These are phyloP conservation scores for Hirudo medicinalis DNA, from an alignment of 1,140 invertebrate species.

Conservation along the genomic window DNA sequence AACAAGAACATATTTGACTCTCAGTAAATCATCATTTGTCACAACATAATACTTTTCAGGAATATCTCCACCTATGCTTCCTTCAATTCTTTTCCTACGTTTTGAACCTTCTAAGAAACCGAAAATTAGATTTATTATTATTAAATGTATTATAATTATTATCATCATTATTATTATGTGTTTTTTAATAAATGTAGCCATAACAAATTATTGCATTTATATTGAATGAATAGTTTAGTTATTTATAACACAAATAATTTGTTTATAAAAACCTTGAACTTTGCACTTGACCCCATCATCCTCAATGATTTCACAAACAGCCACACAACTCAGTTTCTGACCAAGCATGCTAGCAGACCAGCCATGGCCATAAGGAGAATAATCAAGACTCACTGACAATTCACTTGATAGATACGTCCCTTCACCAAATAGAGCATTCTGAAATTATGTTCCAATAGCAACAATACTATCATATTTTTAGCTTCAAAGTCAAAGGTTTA, in stretches of 20 bases:
- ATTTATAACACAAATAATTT: not conserved
- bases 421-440: constrained; percentile 57
- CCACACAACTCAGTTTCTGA: constrained; percentile 52
- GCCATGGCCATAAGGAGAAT: constrained; percentile 54
- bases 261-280: constrained; percentile 20
- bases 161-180: not conserved
- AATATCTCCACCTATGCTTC: constrained; percentile 46
- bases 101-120: not conserved
- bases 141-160: not conserved
- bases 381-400: constrained; percentile 53
- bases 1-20: constrained; percentile 61
- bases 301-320: constrained; percentile 62
- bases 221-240: not conserved
- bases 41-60: constrained; percentile 61
- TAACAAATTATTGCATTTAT: not conserved
- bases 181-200: not conserved
- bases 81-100: constrained; percentile 24
- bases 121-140: not conserved
- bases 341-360: constrained; percentile 62
- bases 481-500: constrained; percentile 23
- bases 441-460: constrained; percentile 25
- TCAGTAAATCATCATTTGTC: constrained; percentile 58
- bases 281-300: constrained; percentile 48
- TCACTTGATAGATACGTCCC: constrained; percentile 63
- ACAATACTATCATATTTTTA: not conserved